Conservation (phyloP, 2,113 vertebrate genomes). For the Phaethornis superciliosus region DNA sequence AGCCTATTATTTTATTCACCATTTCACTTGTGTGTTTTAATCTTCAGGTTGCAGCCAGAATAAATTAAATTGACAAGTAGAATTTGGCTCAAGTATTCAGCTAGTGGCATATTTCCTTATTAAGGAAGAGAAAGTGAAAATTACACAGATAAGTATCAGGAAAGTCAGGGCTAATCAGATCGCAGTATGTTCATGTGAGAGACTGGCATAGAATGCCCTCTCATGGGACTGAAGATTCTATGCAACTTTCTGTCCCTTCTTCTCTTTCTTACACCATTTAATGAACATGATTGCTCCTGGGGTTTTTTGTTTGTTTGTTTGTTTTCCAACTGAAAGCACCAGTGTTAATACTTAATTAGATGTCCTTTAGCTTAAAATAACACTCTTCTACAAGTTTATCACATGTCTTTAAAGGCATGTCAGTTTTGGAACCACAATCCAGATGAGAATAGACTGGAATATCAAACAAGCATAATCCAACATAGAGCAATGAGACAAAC, state of each 20-base stretch:
- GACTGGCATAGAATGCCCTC: background rate
- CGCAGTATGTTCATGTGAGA: background rate
- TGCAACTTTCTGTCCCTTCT: background rate
- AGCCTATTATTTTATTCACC: background rate
- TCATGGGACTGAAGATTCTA: background rate
- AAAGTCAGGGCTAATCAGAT: background rate
- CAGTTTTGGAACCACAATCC: background rate
- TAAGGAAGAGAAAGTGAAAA: slow-evolving; percentile 14
- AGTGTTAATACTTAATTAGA: background rate
- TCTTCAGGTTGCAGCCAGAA: background rate
- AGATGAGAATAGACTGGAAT: background rate
- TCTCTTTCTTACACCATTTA: background rate
- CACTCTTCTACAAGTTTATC: background rate
- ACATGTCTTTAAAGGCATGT: background rate
- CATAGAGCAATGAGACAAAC: background rate
- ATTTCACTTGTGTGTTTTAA: background rate
- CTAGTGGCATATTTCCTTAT: background rate
- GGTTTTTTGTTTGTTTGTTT: background rate
- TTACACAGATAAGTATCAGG: slow-evolving; percentile 16
- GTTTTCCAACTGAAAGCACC: background rate
- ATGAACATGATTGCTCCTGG: background rate
- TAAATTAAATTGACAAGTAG: slow-evolving; percentile 20
- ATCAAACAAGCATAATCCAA: no score
- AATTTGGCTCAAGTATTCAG: background rate
- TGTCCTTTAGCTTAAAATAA: background rate